Conservation (phyloP, 1,140 invertebrate genomes). For the Hydropsyche tenuis region DNA sequence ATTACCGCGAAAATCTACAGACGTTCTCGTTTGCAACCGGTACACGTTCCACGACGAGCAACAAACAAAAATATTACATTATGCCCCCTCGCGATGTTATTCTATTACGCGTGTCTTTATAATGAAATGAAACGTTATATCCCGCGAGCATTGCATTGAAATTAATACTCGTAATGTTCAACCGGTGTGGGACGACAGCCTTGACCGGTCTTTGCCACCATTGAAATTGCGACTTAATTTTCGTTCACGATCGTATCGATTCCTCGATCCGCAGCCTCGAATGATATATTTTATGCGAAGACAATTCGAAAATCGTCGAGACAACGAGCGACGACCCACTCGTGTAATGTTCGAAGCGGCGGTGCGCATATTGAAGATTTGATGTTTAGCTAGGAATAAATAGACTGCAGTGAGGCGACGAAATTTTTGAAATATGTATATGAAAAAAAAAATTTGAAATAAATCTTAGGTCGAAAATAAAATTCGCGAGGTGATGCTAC, state of each 20-base stretch:
- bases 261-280: background rate
- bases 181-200: conserved; percentile 15
- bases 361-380: no score
- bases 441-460: conserved; percentile 6
- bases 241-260: background rate
- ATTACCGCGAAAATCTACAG: no score
- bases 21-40: no score
- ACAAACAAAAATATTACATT: no score
- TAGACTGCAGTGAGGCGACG: no score
- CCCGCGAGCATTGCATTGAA: conserved; percentile 2
- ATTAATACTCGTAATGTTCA: conserved; percentile 17
- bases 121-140: background rate
- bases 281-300: background rate
- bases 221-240: conserved; percentile 5
- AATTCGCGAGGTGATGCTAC: conserved; percentile 19
- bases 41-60: no score
- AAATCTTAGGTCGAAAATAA: background rate
- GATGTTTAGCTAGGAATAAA: no score
- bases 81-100: no score
- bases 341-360: background rate
- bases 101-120: no score
- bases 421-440: background rate
- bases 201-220: conserved; percentile 24
- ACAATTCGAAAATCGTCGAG: background rate
- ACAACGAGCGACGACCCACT: background rate